phyloP scores from a whole-genome alignment of 1,140 invertebrate species.

The Argopecten irradians region DNA sequence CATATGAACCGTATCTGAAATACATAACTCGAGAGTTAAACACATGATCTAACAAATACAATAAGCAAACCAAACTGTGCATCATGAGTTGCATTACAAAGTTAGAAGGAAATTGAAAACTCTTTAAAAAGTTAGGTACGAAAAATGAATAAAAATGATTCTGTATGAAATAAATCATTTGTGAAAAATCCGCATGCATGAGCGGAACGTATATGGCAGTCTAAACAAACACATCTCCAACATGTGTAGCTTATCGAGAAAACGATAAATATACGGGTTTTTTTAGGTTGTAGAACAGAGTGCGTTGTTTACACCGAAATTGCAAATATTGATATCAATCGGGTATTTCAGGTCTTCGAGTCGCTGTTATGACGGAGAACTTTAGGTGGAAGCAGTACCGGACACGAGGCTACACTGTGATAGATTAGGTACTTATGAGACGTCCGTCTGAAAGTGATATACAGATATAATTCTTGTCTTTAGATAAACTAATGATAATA shows the following conservation, averaged over 20 bases:
- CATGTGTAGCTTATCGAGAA: too few species aligned
- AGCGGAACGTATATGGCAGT: too few species aligned
- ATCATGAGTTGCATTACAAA: too few species aligned
- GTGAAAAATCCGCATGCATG: not conserved
- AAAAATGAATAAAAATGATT: not conserved
- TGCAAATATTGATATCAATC: not conserved
- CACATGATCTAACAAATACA: not conserved
- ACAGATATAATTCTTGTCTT: not conserved
- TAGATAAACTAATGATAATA: not conserved
- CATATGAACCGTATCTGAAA: not conserved
- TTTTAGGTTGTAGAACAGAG: not conserved
- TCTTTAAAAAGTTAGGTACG: not conserved
- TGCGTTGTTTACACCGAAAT: not conserved
- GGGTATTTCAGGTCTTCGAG: too few species aligned
- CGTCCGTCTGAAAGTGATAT: not conserved
- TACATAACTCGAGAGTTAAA: not conserved
- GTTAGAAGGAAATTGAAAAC: too few species aligned
- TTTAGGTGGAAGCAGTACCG: not conserved
- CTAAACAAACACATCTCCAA: too few species aligned
- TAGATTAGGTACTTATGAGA: not conserved
- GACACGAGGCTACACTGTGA: not conserved
- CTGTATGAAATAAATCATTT: not conserved
- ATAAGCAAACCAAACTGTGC: not conserved
- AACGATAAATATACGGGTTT: not conserved
- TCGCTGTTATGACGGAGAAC: too few species aligned